Evolutionary conservation across 2,113 vertebrate species (phyloP).

Genomic region (Nerophis lumbriciformis): DNA sequence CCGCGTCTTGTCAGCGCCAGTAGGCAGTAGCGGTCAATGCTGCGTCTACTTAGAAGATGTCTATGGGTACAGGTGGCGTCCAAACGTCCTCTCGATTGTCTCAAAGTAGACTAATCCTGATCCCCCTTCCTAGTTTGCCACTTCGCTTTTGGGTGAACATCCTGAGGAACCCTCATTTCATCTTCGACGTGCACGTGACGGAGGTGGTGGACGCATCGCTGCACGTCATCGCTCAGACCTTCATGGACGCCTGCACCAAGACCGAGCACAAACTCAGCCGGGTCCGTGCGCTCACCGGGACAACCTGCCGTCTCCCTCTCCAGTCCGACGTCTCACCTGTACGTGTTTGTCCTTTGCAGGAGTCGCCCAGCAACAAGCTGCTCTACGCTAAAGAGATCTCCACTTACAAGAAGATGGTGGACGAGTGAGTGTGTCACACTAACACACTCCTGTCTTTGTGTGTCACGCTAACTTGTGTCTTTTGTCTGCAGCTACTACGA

Average conservation of each 20-base stretch:
- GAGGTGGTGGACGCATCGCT: slow-evolving; percentile 94
- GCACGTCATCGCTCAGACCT: slow-evolving; percentile 95
- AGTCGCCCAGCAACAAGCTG: slow-evolving; percentile 96
- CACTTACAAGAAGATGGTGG: slow-evolving; percentile 98
- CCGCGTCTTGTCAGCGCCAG: too few relatives aligned
- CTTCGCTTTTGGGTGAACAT: slow-evolving; percentile 96
- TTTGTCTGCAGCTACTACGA: slow-evolving; percentile 79
- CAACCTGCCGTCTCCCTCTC: not conserved
- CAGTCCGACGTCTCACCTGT: not conserved
- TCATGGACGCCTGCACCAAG: slow-evolving; percentile 98
- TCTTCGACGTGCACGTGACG: slow-evolving; percentile 90
- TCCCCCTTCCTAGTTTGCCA: slow-evolving; percentile 74
- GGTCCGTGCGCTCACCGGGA: slow-evolving; percentile 59
- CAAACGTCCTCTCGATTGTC: not conserved
- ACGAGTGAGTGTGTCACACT: slow-evolving; percentile 82
- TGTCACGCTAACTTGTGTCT: slow-evolving; percentile 5
- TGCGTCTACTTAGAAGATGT: too few relatives aligned
- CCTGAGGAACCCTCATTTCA: slow-evolving; percentile 93
- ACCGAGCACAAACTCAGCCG: slow-evolving; percentile 96
- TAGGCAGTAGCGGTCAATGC: too few relatives aligned
- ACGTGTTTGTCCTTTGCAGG: slow-evolving; percentile 59
- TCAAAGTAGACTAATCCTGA: not conserved
- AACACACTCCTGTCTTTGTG: not conserved
- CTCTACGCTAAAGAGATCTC: slow-evolving; percentile 97
- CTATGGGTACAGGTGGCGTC: slow-evolving; percentile 46